Evolutionary conservation across 2,113 vertebrate genomes (phyloP).

Genomic region (Nettapus auritus): DNA sequence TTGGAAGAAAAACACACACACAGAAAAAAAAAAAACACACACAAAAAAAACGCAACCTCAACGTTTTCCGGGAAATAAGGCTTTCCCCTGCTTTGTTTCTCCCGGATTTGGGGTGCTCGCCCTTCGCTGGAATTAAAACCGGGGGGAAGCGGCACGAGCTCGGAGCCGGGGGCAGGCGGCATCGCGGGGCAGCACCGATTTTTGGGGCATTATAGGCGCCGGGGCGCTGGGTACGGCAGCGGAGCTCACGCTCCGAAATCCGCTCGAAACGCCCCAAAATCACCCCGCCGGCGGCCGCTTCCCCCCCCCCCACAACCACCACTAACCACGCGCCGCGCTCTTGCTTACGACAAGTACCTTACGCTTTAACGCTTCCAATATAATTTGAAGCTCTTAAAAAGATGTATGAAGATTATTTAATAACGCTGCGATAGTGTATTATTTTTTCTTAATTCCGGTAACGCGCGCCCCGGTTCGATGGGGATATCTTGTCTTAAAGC

Average conservation of each 20-base stretch:
- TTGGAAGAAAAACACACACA: not conserved
- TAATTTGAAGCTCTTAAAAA: conserved; percentile 65
- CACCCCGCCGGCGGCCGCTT: not conserved
- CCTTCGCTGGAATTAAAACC: not conserved
- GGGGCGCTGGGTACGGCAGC: conserved; percentile 23
- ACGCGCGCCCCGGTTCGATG: not conserved
- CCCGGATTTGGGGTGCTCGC: not conserved
- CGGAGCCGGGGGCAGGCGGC: not conserved
- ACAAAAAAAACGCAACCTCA: conserved; percentile 7
- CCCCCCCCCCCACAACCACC: not conserved
- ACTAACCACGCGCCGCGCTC: conserved; percentile 57
- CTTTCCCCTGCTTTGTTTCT: not conserved
- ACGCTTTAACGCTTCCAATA: conserved; percentile 58
- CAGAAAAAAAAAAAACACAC: too few relatives aligned
- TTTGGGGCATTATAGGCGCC: not conserved
- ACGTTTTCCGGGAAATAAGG: not conserved
- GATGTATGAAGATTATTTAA: conserved; percentile 57
- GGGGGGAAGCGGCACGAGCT: not conserved
- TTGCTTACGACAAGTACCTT: conserved; percentile 36
- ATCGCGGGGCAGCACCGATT: not conserved
- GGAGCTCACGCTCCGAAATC: not conserved
- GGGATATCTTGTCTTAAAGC: conserved; percentile 51
- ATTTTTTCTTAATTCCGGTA: conserved; percentile 6
- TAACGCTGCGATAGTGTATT: conserved; percentile 53
- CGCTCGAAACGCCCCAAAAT: not conserved